Percentiles rank a stretch among this genome's conserved stretches.
These are phyloP conservation scores for Elegia similella DNA, from an alignment of 2,888 invertebrate genomes.

Conservation along the genomic window DNA sequence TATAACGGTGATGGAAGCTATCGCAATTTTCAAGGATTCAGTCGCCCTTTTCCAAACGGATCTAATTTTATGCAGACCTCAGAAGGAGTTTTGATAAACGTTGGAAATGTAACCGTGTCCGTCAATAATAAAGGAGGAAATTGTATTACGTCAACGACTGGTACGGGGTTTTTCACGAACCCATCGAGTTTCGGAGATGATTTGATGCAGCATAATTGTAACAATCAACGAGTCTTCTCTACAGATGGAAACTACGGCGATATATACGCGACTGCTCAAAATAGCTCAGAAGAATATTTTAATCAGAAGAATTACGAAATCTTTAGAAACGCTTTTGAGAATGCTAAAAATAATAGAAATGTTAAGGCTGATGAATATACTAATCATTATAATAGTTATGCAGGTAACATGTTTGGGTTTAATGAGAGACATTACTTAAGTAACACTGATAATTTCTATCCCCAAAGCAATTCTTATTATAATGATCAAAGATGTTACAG, in stretches of 20 bases:
- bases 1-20: conserved; percentile 58
- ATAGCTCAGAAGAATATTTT: conserved; percentile 58
- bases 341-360: conserved; percentile 54
- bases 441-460: conserved; percentile 47
- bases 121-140: conserved; percentile 88
- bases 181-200: conserved; percentile 65
- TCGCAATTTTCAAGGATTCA: conserved; percentile 67
- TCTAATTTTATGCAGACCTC: conserved; percentile 74
- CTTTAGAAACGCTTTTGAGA: conserved; percentile 82
- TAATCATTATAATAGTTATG: conserved; percentile 42
- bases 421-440: conserved; percentile 52
- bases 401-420: conserved; percentile 47
- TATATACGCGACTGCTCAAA: conserved; percentile 31
- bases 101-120: conserved; percentile 89
- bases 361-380: conserved; percentile 48
- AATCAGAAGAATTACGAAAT: conserved; percentile 80
- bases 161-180: conserved; percentile 73
- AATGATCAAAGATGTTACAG: conserved; percentile 67
- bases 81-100: conserved; percentile 85
- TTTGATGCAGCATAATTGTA: conserved; percentile 48
- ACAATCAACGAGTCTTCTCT: conserved; percentile 46
- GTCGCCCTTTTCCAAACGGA: conserved; percentile 71
- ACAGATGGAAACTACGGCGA: conserved; percentile 39
- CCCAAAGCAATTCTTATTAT: conserved; percentile 58
- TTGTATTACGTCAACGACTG: conserved; percentile 84